Conservation (phyloP, 2,113 vertebrate genomes). For the Dinomys branickii region DNA sequence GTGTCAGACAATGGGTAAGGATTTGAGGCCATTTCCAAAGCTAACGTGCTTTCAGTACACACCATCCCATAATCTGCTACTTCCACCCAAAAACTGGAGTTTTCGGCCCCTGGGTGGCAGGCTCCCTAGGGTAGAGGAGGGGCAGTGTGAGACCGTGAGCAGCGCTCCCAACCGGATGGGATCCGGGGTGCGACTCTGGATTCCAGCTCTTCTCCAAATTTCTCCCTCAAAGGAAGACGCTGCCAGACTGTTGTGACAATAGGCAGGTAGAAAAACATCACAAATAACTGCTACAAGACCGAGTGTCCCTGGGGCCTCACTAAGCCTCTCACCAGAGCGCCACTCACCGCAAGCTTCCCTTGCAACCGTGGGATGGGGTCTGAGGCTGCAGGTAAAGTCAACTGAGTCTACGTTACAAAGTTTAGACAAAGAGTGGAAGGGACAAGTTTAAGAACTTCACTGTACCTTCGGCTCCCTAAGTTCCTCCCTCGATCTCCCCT, state of each 20-base stretch:
- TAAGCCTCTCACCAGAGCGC: constrained; percentile 53
- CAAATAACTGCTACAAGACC: constrained; percentile 65
- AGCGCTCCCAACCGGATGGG: constrained; percentile 73
- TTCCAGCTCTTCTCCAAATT: constrained; percentile 78
- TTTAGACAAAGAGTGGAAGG: constrained; percentile 73
- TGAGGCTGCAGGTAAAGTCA: constrained; percentile 68
- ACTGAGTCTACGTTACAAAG: constrained; percentile 66
- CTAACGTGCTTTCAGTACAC: constrained; percentile 1
- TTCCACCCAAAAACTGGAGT: neutral
- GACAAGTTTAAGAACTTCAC: constrained; percentile 57
- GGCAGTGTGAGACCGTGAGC: constrained; percentile 62
- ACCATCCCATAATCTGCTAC: neutral
- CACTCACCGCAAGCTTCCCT: constrained; percentile 60
- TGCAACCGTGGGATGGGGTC: constrained; percentile 46
- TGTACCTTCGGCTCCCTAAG: constrained; percentile 24
- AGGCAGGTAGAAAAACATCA: constrained; percentile 75
- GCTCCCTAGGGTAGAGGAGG: constrained; percentile 37
- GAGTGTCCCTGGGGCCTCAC: constrained; percentile 64
- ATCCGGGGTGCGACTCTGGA: constrained; percentile 66
- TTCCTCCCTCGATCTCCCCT: constrained; percentile 33
- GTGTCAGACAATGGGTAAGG: neutral
- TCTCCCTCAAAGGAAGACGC: constrained; percentile 76
- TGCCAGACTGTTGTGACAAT: constrained; percentile 71
- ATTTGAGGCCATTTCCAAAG: constrained; percentile 45
- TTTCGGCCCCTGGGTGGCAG: constrained; percentile 53